phyloP scores from a whole-genome alignment of 2,888 invertebrate genomes.

The Calameuta pallipes region DNA sequence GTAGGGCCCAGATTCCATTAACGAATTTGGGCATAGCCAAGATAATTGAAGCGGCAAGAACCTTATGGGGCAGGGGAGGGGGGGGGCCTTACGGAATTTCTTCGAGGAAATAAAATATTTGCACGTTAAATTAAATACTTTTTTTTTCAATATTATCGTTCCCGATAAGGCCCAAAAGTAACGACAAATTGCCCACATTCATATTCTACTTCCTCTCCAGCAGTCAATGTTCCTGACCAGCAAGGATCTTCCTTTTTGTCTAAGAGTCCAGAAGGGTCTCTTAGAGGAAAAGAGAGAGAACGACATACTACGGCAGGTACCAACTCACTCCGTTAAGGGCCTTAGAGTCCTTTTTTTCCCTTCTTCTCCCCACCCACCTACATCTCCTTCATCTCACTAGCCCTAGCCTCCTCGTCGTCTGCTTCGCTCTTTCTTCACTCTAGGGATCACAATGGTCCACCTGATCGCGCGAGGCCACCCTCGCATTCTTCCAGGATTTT shows the following conservation, averaged over 20 bases:
- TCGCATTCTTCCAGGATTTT: constrained; percentile 55
- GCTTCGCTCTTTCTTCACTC: constrained; percentile 34
- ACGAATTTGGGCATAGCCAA: no score
- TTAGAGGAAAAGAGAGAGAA: background rate
- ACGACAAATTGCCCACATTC: background rate
- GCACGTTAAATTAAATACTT: background rate
- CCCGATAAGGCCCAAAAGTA: background rate
- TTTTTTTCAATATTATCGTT: background rate
- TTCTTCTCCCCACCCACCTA: constrained; percentile 17
- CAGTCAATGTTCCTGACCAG: background rate
- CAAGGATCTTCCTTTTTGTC: no score
- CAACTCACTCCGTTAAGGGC: constrained; percentile 26
- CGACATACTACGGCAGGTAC: background rate
- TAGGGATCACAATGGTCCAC: constrained; percentile 55
- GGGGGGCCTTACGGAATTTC: background rate
- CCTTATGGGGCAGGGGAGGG: no score
- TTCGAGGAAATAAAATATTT: background rate
- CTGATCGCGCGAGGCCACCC: constrained; percentile 55
- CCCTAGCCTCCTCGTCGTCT: background rate
- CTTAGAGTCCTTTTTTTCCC: constrained; percentile 44
- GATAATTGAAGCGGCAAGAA: no score
- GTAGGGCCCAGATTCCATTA: no score
- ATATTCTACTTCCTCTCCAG: background rate
- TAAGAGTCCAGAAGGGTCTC: background rate
- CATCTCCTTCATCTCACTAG: constrained; percentile 26